Percentiles rank a stretch among this genome's conserved stretches.
These are phyloP conservation scores for Aphelinus certus DNA, from an alignment of 1,140 invertebrate genomes.

Conservation along the genomic window DNA sequence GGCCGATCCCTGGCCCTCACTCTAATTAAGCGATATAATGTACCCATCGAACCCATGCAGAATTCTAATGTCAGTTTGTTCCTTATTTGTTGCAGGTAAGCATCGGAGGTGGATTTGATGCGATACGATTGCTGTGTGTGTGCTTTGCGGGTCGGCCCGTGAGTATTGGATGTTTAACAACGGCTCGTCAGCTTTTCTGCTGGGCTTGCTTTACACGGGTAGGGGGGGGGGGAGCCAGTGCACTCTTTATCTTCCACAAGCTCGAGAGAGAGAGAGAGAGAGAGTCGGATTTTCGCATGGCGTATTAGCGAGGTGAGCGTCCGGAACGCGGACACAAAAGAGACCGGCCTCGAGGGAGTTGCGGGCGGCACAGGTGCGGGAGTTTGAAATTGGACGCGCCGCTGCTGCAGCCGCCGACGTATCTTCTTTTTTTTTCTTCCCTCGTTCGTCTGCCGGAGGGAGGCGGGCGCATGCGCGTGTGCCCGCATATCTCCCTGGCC, in stretches of 20 bases:
- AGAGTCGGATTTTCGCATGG: neutral
- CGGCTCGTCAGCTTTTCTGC: too few species aligned
- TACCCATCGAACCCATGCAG: too few species aligned
- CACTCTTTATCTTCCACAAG: neutral
- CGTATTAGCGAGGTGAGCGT: too few species aligned
- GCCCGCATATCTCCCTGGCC: too few species aligned
- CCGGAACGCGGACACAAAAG: too few species aligned
- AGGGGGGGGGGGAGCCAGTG: neutral
- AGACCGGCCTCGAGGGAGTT: neutral
- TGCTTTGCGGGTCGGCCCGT: too few species aligned
- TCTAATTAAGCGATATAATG: slow-evolving; percentile 32
- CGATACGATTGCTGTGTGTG: too few species aligned
- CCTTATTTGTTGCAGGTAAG: slow-evolving; percentile 35
- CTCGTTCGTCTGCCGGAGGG: too few species aligned
- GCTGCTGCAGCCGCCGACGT: slow-evolving; percentile 2
- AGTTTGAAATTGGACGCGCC: slow-evolving; percentile 36
- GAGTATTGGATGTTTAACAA: too few species aligned
- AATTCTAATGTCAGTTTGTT: slow-evolving; percentile 1
- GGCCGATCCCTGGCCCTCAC: neutral
- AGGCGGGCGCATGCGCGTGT: slow-evolving; percentile 15
- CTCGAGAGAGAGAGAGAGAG: neutral
- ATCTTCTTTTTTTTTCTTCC: slow-evolving; percentile 14
- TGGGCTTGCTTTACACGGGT: too few species aligned
- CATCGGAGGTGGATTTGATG: too few species aligned
- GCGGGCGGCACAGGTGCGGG: slow-evolving; percentile 33